Percentiles rank a stretch among this genome's conserved stretches.
Conservation (phyloP, 2,113 vertebrate genomes). For the Myiozetetes cayanensis region DNA sequence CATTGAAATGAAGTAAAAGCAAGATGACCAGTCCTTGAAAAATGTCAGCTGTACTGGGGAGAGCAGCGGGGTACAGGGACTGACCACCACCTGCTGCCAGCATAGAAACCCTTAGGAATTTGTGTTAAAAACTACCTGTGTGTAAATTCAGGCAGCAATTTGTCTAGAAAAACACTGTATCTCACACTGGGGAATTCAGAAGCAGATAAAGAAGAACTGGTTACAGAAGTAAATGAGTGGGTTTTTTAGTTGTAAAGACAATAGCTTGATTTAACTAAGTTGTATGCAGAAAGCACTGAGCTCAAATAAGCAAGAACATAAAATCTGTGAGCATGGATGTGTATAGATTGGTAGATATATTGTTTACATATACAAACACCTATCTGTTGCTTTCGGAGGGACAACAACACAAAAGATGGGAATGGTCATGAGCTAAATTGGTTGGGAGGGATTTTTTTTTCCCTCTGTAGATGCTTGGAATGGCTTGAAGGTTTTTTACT, state of each 20-base stretch:
- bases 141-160: background rate
- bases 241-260: background rate
- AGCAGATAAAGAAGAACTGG: background rate
- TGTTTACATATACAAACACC: fast-evolving
- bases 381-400: background rate
- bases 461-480: background rate
- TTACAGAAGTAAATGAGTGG: background rate
- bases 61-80: background rate
- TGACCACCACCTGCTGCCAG: background rate
- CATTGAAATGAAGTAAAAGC: background rate
- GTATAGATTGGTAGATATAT: fast-evolving
- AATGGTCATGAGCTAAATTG: background rate
- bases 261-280: background rate
- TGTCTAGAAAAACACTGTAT: background rate
- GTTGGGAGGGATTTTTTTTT: background rate
- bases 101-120: background rate
- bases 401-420: background rate
- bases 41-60: background rate
- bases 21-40: background rate
- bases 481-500: background rate
- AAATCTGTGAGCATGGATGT: background rate
- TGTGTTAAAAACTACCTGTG: background rate
- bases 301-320: background rate
- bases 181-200: background rate
- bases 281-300: background rate